These are phyloP conservation scores for Balanococcus diminutus DNA, from an alignment of 2,888 invertebrate genomes.

Conservation along the genomic window DNA sequence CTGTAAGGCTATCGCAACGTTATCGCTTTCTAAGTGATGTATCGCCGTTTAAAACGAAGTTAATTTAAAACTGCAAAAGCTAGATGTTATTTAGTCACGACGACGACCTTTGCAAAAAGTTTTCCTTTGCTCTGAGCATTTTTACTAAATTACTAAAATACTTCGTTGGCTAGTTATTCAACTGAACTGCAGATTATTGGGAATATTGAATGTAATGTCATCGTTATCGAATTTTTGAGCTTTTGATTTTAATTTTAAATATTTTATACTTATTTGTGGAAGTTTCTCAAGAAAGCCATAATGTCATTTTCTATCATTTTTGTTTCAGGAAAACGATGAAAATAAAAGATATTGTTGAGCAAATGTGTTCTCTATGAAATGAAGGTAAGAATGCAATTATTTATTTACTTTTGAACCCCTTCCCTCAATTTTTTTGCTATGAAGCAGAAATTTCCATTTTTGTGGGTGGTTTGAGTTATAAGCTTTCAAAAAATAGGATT, in stretches of 20 bases:
- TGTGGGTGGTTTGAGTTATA: too few relatives aligned
- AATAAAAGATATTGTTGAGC: too few relatives aligned
- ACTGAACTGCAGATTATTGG: background rate
- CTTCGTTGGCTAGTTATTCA: background rate
- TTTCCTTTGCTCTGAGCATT: slow-evolving; percentile 5
- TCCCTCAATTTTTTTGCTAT: too few relatives aligned
- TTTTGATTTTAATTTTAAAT: background rate
- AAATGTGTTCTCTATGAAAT: background rate
- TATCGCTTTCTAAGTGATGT: slow-evolving; percentile 52
- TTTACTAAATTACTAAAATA: slow-evolving; percentile 35
- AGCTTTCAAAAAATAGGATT: too few relatives aligned
- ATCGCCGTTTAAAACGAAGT: slow-evolving; percentile 52
- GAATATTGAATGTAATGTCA: background rate
- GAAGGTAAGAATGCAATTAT: too few relatives aligned
- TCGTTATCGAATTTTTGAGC: background rate
- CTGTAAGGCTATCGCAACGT: slow-evolving; percentile 46
- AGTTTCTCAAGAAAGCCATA: too few relatives aligned
- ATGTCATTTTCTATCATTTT: too few relatives aligned
- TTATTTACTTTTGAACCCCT: too few relatives aligned
- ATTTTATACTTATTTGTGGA: background rate
- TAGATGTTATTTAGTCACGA: slow-evolving; percentile 52
- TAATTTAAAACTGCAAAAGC: slow-evolving; percentile 52
- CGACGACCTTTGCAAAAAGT: slow-evolving; percentile 24
- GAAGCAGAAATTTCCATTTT: too few relatives aligned
- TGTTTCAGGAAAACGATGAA: background rate